Evolutionary conservation across 2,888 invertebrate species (phyloP).

Genomic region (Campoplex capitator): DNA sequence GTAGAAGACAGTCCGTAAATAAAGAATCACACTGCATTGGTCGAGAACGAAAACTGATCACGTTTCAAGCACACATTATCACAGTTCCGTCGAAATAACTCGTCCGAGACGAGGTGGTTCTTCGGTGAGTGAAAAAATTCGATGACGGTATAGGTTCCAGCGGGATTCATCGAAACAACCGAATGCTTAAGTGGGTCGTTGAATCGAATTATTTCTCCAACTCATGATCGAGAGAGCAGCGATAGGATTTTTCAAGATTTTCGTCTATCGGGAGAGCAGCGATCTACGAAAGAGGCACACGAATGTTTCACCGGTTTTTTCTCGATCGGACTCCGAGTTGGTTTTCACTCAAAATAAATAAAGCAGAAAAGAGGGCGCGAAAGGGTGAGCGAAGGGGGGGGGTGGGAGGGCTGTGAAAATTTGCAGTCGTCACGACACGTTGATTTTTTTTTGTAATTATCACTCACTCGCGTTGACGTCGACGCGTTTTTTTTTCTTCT

Average conservation of each 20-base stretch:
- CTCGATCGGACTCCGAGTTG: not conserved
- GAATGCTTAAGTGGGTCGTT: not conserved
- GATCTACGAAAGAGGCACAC: not conserved
- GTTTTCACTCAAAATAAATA: not conserved
- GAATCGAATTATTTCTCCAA: not conserved
- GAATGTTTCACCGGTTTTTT: not conserved
- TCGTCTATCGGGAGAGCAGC: not conserved
- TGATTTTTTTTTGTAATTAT: conserved; percentile 6
- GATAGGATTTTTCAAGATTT: not conserved
- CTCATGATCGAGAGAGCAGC: not conserved
- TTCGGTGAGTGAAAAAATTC: not conserved
- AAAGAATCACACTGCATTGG: conserved; percentile 32
- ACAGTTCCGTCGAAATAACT: conserved; percentile 18
- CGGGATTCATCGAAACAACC: not conserved
- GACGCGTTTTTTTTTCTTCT: not conserved
- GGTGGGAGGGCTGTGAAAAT: not conserved
- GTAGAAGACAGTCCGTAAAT: conserved; percentile 5
- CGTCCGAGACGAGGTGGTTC: not conserved
- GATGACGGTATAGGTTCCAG: not conserved
- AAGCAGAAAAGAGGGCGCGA: not conserved
- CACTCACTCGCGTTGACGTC: conserved; percentile 21
- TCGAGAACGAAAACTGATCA: conserved; percentile 43
- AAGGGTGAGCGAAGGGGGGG: not conserved
- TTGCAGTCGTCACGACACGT: conserved; percentile 1
- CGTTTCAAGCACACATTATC: conserved; percentile 62